Conservation (phyloP, 2,888 invertebrate genomes). For the Aromia moschata region DNA sequence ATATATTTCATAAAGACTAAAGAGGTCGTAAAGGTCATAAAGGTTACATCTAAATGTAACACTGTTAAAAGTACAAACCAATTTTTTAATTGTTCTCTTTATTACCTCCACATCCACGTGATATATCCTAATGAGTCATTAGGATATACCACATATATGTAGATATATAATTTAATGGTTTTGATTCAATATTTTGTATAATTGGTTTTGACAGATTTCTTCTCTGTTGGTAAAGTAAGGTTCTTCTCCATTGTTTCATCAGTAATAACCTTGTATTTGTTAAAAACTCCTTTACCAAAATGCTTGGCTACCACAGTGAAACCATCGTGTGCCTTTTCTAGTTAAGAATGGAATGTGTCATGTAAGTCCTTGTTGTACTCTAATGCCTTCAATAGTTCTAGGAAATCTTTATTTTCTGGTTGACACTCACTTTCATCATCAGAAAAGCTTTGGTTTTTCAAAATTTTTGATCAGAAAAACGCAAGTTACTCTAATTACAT, state of each 20-base stretch:
- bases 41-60: too few species aligned
- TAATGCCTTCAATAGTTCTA: constrained; percentile 73
- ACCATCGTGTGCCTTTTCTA: constrained; percentile 73
- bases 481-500: too few species aligned
- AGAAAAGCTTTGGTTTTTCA: constrained; percentile 87
- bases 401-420: constrained; percentile 75
- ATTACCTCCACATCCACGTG: too few species aligned
- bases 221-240: constrained; percentile 33
- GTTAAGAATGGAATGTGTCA: constrained; percentile 74
- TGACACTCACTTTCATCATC: constrained; percentile 89
- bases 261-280: constrained; percentile 75
- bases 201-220: constrained; percentile 18
- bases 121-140: too few species aligned
- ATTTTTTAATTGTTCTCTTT: too few species aligned
- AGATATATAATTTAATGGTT: constrained; percentile 46
- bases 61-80: too few species aligned
- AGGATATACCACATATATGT: too few species aligned
- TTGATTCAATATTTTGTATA: constrained; percentile 24
- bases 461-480: too few species aligned
- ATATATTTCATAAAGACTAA: too few species aligned
- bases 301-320: constrained; percentile 92
- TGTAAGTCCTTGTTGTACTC: constrained; percentile 72
- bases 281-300: constrained; percentile 89
- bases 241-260: constrained; percentile 57
- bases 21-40: too few species aligned